Evolutionary conservation across 2,888 invertebrate species (phyloP).

Genomic region (Cerceris rybyensis): DNA sequence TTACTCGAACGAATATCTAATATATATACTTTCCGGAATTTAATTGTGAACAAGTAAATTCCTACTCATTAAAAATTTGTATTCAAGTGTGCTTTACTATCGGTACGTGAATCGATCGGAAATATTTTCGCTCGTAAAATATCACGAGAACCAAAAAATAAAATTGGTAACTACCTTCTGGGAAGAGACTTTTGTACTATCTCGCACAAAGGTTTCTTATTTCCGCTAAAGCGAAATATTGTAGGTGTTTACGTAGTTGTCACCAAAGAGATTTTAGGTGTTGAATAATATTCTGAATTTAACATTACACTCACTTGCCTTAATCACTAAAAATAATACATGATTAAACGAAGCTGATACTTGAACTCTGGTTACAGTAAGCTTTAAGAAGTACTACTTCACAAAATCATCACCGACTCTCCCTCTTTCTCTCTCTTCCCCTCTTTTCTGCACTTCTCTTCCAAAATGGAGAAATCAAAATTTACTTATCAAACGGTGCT

Average conservation of each 20-base stretch:
- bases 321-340: conserved; percentile 19
- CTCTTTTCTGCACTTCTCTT: conserved; percentile 2
- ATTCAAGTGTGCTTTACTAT: no score
- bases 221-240: no score
- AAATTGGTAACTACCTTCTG: no score
- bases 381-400: not conserved
- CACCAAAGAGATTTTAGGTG: not conserved
- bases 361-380: conserved; percentile 1
- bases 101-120: no score
- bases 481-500: conserved; percentile 76
- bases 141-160: no score
- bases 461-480: conserved; percentile 32
- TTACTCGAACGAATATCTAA: no score
- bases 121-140: no score
- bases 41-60: no score
- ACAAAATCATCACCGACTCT: conserved; percentile 1
- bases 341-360: conserved; percentile 19
- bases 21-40: no score
- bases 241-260: not conserved
- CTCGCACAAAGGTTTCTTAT: no score
- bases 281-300: conserved; percentile 6
- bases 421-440: conserved; percentile 20
- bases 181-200: no score
- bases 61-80: no score
- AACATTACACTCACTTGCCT: conserved; percentile 11